These are phyloP conservation scores for Coluber constrictor DNA, from an alignment of 2,797 vertebrate genomes.

Conservation along the genomic window DNA sequence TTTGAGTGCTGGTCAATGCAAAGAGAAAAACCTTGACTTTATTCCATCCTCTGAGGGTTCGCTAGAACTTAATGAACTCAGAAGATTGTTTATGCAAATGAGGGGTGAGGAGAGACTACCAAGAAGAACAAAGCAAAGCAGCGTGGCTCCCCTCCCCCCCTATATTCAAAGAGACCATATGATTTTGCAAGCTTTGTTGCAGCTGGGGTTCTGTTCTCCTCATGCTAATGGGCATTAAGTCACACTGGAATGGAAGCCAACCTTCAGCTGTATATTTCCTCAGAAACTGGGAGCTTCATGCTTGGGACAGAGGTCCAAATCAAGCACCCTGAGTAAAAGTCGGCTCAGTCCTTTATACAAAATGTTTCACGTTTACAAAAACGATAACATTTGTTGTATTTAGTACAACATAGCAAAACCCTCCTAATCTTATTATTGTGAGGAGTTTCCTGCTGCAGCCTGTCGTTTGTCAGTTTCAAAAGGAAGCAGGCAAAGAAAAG, in stretches of 20 bases:
- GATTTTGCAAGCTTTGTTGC: background rate
- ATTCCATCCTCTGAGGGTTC: background rate
- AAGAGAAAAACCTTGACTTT: background rate
- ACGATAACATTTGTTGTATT: background rate
- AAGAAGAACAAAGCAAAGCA: background rate
- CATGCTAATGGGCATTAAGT: background rate
- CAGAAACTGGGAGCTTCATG: background rate
- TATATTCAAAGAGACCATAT: background rate
- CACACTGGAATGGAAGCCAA: background rate
- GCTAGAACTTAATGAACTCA: background rate
- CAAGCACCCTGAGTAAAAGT: background rate
- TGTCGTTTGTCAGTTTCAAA: background rate
- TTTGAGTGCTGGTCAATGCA: background rate
- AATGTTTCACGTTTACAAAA: background rate
- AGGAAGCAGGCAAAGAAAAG: background rate
- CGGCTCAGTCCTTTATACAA: background rate
- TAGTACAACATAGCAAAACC: background rate
- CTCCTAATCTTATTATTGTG: background rate
- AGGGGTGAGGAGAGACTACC: background rate
- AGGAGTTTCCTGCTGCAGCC: background rate
- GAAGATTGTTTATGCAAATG: background rate
- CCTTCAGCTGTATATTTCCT: background rate
- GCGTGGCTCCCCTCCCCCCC: background rate
- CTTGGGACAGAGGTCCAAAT: background rate
- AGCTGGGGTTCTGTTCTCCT: background rate